Evolutionary conservation across 1,140 invertebrate genomes (phyloP).

Genomic region (Steinernema khuongi): DNA sequence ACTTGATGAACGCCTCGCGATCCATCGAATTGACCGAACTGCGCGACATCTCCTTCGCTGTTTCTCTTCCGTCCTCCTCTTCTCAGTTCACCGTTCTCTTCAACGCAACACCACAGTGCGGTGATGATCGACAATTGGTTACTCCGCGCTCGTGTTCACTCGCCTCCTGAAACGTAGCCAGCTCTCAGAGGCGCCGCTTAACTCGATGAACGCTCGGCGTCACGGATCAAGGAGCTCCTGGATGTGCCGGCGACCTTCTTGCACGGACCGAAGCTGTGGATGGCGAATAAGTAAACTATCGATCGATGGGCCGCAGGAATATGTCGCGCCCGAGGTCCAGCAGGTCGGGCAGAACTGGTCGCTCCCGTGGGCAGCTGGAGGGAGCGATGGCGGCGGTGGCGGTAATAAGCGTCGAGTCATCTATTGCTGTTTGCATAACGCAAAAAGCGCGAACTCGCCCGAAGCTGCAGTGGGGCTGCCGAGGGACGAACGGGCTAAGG

Average conservation of each 20-base stretch:
- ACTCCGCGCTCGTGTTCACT: no score
- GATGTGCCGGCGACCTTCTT: no score
- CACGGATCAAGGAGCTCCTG: no score
- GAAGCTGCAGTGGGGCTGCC: not conserved
- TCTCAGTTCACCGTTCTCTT: not conserved
- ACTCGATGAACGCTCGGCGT: not conserved
- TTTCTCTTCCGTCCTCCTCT: not conserved
- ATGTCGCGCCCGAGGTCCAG: not conserved
- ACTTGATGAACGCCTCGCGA: constrained; percentile 46
- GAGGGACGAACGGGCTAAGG: not conserved
- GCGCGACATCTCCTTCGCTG: constrained; percentile 25
- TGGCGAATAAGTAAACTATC: not conserved
- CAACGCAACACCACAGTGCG: no score
- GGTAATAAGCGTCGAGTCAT: not conserved
- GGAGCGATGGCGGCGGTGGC: not conserved
- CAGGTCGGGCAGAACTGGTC: not conserved
- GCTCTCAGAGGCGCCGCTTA: no score
- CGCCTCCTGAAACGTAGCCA: no score
- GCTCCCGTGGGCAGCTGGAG: not conserved
- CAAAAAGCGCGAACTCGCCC: no score
- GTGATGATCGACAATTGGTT: not conserved
- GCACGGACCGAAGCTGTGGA: constrained; percentile 2
- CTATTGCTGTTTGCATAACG: constrained; percentile 6
- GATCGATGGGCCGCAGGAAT: not conserved
- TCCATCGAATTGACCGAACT: constrained; percentile 32